phyloP scores from a whole-genome alignment of 2,888 invertebrate species.

The Agrilus mali region DNA sequence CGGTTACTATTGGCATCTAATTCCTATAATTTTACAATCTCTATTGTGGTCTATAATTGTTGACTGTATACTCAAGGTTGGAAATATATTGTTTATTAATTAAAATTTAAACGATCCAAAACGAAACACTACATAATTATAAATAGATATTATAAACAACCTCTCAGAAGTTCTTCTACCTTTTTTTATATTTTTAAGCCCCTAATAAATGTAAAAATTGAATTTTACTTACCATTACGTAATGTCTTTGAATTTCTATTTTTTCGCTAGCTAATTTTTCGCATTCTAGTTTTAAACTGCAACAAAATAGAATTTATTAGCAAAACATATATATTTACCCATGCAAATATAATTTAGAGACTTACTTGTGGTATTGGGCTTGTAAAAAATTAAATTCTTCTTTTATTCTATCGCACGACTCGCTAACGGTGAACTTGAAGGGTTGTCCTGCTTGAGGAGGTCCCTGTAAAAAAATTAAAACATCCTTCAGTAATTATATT shows the following conservation, averaged over 20 bases:
- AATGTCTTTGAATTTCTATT: conserved; percentile 97
- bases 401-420: conserved; percentile 87
- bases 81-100: conserved; percentile 15
- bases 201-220: too few relatives aligned
- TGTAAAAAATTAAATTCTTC: conserved; percentile 91
- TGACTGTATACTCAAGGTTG: conserved; percentile 1
- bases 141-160: too few relatives aligned
- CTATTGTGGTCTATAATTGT: too few relatives aligned
- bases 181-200: too few relatives aligned
- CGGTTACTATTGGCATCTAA: too few relatives aligned
- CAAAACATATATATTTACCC: too few relatives aligned
- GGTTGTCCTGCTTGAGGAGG: conserved; percentile 81
- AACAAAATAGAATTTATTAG: conserved; percentile 27
- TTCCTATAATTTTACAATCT: too few relatives aligned
- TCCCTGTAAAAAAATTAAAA: conserved; percentile 45
- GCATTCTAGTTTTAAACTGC: conserved; percentile 91
- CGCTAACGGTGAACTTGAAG: conserved; percentile 84
- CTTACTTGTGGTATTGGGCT: conserved; percentile 91
- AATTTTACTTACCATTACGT: conserved; percentile 79
- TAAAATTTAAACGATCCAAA: conserved; percentile 13
- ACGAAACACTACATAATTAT: too few relatives aligned
- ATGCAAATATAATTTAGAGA: conserved; percentile 20
- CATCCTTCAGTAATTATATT: too few relatives aligned
- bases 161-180: too few relatives aligned
- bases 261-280: conserved; percentile 96